These are phyloP conservation scores for Acleris laterana DNA, from an alignment of 2,888 invertebrate species.

Conservation along the genomic window DNA sequence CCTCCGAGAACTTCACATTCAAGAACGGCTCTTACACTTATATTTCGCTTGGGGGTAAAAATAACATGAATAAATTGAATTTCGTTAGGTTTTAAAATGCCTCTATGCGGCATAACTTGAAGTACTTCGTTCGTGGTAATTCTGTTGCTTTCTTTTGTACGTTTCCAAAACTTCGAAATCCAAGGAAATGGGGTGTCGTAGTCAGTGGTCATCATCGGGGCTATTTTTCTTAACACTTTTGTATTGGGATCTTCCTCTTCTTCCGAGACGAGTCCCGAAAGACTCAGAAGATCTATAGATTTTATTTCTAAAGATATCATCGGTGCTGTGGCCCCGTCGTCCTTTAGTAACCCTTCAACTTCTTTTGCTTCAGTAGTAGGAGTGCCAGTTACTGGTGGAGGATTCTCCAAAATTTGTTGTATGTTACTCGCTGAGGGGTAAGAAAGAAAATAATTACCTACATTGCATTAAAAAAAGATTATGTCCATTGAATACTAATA, in stretches of 20 bases:
- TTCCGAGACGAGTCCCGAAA: constrained; percentile 37
- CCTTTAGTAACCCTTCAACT: no score
- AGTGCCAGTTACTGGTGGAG: no score
- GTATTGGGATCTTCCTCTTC: constrained; percentile 47
- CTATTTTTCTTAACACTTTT: constrained; percentile 56
- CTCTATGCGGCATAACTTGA: constrained; percentile 75
- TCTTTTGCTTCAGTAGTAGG: no score
- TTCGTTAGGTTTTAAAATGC: constrained; percentile 80
- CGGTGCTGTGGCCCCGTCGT: no score
- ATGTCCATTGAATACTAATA: no score
- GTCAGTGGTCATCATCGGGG: constrained; percentile 62
- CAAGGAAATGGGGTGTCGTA: constrained; percentile 62
- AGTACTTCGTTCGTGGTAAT: constrained; percentile 66
- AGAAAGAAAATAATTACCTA: no score
- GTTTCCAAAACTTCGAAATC: constrained; percentile 62
- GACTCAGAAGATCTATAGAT: constrained; percentile 36
- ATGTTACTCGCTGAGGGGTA: no score
- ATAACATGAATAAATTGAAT: constrained; percentile 75
- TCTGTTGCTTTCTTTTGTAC: constrained; percentile 43
- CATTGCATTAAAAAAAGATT: no score
- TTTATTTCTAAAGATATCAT: neutral
- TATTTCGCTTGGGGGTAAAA: constrained; percentile 73
- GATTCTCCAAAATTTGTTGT: no score
- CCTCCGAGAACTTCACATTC: constrained; percentile 84
- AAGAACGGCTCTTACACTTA: constrained; percentile 70